Percentiles rank a stretch among this genome's conserved stretches.
These are phyloP conservation scores for Diaperis boleti DNA, from an alignment of 2,888 invertebrate species.

Conservation along the genomic window DNA sequence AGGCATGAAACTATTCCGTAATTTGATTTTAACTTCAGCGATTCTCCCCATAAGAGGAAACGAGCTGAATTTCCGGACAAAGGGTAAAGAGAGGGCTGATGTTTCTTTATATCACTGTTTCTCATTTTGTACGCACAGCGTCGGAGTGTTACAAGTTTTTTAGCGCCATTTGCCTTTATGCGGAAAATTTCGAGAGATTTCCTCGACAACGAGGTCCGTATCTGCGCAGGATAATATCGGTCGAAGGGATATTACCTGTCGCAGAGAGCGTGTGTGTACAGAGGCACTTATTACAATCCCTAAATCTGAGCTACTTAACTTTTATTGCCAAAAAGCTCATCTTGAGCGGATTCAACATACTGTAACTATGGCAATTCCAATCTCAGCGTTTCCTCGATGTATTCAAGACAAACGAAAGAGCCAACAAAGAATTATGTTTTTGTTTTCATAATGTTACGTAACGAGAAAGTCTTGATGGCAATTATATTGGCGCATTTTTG, in stretches of 20 bases:
- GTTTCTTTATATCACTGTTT: conserved; percentile 25
- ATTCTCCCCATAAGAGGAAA: conserved; percentile 12
- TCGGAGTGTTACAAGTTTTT: neutral
- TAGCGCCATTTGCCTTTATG: neutral
- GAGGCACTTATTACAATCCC: conserved; percentile 35
- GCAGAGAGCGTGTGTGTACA: conserved; percentile 24
- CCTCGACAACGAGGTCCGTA: neutral
- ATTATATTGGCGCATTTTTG: too few species aligned
- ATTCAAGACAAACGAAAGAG: conserved; percentile 25
- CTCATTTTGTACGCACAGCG: conserved; percentile 9
- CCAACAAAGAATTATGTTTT: too few species aligned
- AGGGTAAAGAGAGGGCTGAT: conserved; percentile 11
- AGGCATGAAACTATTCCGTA: conserved; percentile 7
- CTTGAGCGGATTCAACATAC: conserved; percentile 19
- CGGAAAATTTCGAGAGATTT: neutral
- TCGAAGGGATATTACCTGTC: conserved; percentile 25
- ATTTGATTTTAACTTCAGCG: conserved; percentile 10
- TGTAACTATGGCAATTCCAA: conserved; percentile 28
- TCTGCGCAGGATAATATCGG: conserved; percentile 7
- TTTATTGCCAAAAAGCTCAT: conserved; percentile 31
- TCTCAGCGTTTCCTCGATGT: conserved; percentile 19
- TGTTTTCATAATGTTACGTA: too few species aligned
- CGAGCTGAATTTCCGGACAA: conserved; percentile 21
- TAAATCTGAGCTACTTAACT: conserved; percentile 34
- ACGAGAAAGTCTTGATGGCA: too few species aligned